phyloP scores from a whole-genome alignment of 2,797 vertebrate species.

The Phataginus tricuspis region DNA sequence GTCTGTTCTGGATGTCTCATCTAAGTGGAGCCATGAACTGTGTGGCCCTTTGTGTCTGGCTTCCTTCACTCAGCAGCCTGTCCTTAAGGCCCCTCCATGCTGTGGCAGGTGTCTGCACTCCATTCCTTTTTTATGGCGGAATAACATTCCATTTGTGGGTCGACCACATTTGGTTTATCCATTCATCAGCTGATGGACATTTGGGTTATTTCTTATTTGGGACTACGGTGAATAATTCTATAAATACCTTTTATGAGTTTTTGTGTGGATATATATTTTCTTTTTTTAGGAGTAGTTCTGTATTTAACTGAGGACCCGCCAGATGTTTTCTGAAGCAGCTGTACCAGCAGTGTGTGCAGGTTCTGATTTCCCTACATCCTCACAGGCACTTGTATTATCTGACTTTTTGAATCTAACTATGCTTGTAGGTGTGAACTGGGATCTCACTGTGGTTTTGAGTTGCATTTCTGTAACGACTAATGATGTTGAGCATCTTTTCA shows the following conservation, averaged over 20 bases:
- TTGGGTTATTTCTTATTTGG: constrained; percentile 18
- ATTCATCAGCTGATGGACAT: neutral
- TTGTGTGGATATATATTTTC: neutral
- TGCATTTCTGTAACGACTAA: neutral
- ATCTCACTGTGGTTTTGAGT: neutral
- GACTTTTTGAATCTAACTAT: neutral
- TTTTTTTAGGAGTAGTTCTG: neutral
- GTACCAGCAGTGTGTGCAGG: neutral
- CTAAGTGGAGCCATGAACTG: neutral
- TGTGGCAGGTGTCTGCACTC: neutral
- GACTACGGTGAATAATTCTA: constrained; percentile 24
- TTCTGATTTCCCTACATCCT: neutral
- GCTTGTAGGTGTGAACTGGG: neutral
- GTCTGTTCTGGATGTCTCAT: neutral
- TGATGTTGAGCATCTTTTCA: neutral
- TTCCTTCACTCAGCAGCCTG: neutral
- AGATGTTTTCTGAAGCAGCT: neutral
- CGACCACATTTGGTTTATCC: neutral
- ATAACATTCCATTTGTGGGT: neutral
- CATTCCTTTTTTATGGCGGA: neutral
- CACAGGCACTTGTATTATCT: neutral
- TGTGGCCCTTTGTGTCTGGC: neutral
- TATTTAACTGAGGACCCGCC: neutral
- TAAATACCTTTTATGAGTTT: neutral
- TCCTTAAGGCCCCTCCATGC: neutral